Base-by-base conservation (phyloP, 2,888 invertebrate species). In the Girardia tigrina region DNA sequence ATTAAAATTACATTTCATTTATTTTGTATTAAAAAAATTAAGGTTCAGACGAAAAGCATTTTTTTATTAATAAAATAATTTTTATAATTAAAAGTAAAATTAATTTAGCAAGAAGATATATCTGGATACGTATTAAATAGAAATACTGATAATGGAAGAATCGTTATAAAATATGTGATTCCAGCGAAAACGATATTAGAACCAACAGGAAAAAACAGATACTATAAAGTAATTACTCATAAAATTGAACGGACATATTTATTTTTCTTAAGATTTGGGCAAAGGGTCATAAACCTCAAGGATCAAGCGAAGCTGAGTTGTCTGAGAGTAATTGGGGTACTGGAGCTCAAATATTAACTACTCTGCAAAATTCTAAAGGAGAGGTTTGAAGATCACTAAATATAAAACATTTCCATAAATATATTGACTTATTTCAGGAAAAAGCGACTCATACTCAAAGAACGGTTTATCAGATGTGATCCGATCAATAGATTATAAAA, bases 361-460 rank as follows among this genome's bases (percentile, higher is more conserved):
- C 81, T 26, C 82, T 86, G 76, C 77, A 83, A 79, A 86, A 86
- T 81, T 83, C 83, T 77, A 84, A 84, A 70, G 83, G 83, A 74
- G 86, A 86, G 80, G 85, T 84, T 78, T 69, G n/a, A n/a, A n/a
- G n/a, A n/a, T n/a, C n/a, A n/a, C n/a, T n/a, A n/a, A n/a, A n/a
- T n/a, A n/a, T n/a, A n/a, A n/a, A n/a, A n/a, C n/a, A n/a, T n/a
- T n/a, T n/a, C n/a, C n/a, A n/a, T n/a, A n/a, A n/a, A n/a, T n/a
- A n/a, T n/a, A n/a, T 56, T 56, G 56, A 4, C n/a, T 12, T 75
- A 20, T 81, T 81, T 42, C 80, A 84, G 82, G 86, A 86, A 77
- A 83, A 85, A 76, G 86, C 86, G 76, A 85, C 85, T n/a, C 85
- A 86, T 82, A 83, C 83, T 78, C 86, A 86, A 81, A 85, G 84